Evolutionary conservation across 2,113 vertebrate genomes (phyloP), one percentile per base, ranked within the genome.

Genomic region (Corvus hawaiiensis): DNA sequence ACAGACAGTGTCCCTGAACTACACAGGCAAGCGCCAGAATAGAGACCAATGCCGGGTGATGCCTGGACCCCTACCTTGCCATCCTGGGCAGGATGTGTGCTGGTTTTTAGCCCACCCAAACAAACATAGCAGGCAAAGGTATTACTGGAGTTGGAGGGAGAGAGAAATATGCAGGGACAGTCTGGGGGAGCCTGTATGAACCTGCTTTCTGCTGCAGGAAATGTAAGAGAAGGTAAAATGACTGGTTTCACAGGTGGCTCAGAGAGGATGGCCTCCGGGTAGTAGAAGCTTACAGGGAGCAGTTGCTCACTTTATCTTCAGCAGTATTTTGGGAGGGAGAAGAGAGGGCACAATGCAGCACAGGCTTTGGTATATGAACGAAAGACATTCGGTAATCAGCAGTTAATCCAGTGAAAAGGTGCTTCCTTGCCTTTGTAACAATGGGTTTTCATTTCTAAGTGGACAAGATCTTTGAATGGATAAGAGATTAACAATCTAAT

Each of bases 231-330:
- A 90, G 95, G 92, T 80, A 74, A 93, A 95, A 69, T 51, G 86
- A 96, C 93, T 90, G 82, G 64, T 97, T 94, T 82, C 87, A 84
- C 62, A 95, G 92, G 77, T 94, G 71, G 91, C 74, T 84, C 61
- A 71, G 89, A 41, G 64, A 61, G 46, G n/a, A 82, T 84, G 88
- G 89, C 95, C 95, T 85, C 69, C 58, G 5, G 91, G 92, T 61
- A 93, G 68, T 6, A 87, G 83, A 80, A 87, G 72, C 35, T 55
- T 35, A 26, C 80, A 74, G 87, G 59, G 75, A 81, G 26, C 46
- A 79, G 33, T 52, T 56, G 27, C 48, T 81, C 4, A 0, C 43
- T 89, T 92, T 96, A 77, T 54, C 75, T 68, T 44, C 37, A 89
- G 78, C 37, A 73, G 77, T 63, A 63, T 75, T 89, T 90, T 63